Evolutionary conservation across 2,113 vertebrate species (phyloP), one percentile per base, ranked within the genome.

Genomic region (Gobio gobio): DNA sequence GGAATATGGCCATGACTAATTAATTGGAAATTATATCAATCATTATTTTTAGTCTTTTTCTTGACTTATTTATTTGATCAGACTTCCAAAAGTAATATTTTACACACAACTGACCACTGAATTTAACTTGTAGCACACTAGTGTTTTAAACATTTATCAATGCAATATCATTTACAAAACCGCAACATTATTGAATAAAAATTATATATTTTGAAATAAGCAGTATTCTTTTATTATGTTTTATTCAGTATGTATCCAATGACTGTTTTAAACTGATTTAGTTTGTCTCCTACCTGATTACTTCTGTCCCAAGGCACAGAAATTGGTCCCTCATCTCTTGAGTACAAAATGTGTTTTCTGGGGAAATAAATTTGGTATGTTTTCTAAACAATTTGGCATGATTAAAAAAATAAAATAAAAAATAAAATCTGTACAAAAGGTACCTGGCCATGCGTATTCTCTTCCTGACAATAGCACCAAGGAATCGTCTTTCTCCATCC

Each of bases 231-330:
- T 14, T 51, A 51, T 51, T 51, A 49, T 14, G 49, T 51, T 51
- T 51, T 16, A 51, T 59, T 59, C 12, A 1, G 2, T 26, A 63
- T 63, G 24, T 9, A 24, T 7, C 14, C 63, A 33, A 16, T 66
- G 29, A 33, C 2, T 33, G 14, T 66, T 33, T 29, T 66, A 33
- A 8, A 18, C 16, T 18, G 63, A 66, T 66, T 7, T 56, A 56
- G 54, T 20, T 56, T 20, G 51, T 56, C 0, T 20, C 51, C 54
- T 56, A 56, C 98, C 98, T 99, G 97, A 91, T 99, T 99, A 92
- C 96, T 98, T 84, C 94, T 95, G 90, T 99, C 97, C 98, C 98
- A 99, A 66, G 98, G 97, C 6, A 99, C 97, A 0, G 98, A 98
- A 43, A 99, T 90, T 0, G 97, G 96, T 80, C 97, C 95, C 90